These are phyloP conservation scores for Esox masquinongy DNA, from an alignment of 2,797 vertebrate species.

Conservation along the genomic window DNA sequence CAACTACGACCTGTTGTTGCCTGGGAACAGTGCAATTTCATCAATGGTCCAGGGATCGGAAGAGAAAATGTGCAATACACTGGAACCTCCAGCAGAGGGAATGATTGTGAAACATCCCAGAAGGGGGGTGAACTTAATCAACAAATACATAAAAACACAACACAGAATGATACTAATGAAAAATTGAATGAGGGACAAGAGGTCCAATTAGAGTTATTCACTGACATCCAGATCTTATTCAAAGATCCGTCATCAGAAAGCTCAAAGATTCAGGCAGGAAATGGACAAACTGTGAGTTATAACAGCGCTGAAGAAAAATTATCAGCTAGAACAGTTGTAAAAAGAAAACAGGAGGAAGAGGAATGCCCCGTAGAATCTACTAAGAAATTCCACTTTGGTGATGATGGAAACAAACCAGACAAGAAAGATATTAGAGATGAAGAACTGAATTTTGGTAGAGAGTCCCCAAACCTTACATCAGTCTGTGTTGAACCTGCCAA, in stretches of 20 bases:
- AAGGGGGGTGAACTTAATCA: background rate
- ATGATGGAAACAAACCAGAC: background rate
- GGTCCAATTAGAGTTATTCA: background rate
- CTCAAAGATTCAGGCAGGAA: background rate
- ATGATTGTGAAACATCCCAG: background rate
- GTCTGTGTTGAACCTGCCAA: background rate
- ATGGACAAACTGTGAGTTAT: background rate
- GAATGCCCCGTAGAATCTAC: background rate
- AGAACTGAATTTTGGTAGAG: background rate
- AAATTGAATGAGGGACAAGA: background rate
- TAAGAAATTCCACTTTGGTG: background rate
- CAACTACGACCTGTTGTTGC: background rate
- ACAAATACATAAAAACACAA: background rate
- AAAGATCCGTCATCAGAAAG: background rate
- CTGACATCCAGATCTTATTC: background rate
- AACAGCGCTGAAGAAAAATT: background rate
- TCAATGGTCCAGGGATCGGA: background rate
- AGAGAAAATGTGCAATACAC: constrained; percentile 1
- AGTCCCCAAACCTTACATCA: background rate
- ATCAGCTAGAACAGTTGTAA: background rate
- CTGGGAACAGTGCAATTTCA: background rate
- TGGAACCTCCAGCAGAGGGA: background rate
- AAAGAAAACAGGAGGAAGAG: background rate
- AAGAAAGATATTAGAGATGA: background rate
- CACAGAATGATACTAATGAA: background rate